These are phyloP conservation scores for Cheumatopsyche charites DNA, from an alignment of 1,140 invertebrate genomes.

Conservation along the genomic window DNA sequence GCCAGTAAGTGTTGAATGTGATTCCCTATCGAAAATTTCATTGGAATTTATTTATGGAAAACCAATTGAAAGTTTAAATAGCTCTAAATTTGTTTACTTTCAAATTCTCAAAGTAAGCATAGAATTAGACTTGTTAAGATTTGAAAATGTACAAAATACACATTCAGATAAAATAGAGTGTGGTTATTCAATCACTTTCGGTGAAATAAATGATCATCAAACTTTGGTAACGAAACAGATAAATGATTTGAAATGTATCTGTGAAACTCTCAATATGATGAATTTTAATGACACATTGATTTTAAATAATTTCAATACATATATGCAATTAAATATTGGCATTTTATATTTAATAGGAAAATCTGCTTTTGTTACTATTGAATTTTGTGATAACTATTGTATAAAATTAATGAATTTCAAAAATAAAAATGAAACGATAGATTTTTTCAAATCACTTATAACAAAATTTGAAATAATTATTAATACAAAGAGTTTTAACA, in stretches of 20 bases:
- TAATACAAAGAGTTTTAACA: background rate
- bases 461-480: background rate
- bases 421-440: background rate
- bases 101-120: constrained; percentile 58
- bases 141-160: background rate
- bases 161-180: background rate
- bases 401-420: constrained; percentile 4
- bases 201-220: background rate
- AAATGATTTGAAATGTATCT: constrained; percentile 1
- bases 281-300: constrained; percentile 51
- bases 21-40: constrained; percentile 35
- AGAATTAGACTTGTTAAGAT: constrained; percentile 47
- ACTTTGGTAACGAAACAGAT: constrained; percentile 31
- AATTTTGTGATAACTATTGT: background rate
- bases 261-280: constrained; percentile 41
- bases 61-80: constrained; percentile 55
- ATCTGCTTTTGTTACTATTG: background rate
- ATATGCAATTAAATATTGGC: constrained; percentile 59
- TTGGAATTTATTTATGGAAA: constrained; percentile 54
- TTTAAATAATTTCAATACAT: constrained; percentile 54
- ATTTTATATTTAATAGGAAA: constrained; percentile 50
- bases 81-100: constrained; percentile 59
- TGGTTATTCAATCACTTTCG: constrained; percentile 25
- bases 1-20: constrained; percentile 53
- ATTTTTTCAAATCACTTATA: background rate